Conservation (phyloP, 2,888 invertebrate species). For the Pristionchus mayeri region DNA sequence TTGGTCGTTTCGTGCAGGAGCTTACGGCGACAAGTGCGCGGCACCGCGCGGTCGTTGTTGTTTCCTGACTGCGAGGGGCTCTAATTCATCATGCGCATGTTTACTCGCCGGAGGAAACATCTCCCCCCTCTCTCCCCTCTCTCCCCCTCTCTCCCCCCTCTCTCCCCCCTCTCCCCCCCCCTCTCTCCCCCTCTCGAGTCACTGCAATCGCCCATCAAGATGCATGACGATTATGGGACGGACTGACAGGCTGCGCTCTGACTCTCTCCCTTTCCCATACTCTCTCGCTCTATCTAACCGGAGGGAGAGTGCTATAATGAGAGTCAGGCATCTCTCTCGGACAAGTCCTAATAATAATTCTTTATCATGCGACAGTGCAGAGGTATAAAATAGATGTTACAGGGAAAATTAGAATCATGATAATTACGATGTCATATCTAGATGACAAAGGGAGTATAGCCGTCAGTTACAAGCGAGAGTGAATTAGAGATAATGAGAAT, state of each 20-base stretch:
- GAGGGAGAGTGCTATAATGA: background rate
- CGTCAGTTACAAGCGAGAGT: too few relatives aligned
- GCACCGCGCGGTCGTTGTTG: background rate
- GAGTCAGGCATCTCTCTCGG: background rate
- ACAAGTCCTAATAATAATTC: too few relatives aligned
- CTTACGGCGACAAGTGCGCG: constrained; percentile 15
- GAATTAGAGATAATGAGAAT: too few relatives aligned
- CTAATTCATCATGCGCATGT: constrained; percentile 37
- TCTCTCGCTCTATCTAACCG: background rate
- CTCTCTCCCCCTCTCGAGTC: background rate
- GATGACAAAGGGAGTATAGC: too few relatives aligned
- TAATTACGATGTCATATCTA: too few relatives aligned
- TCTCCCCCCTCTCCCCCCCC: too few relatives aligned
- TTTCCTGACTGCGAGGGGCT: background rate
- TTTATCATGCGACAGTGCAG: too few relatives aligned
- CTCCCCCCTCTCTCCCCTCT: background rate
- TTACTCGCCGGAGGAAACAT: constrained; percentile 27
- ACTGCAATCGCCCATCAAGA: constrained; percentile 9
- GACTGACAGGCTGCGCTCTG: background rate
- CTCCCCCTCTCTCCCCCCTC: background rate
- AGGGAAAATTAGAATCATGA: too few relatives aligned
- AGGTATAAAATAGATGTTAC: too few relatives aligned
- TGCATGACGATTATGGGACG: constrained; percentile 27
- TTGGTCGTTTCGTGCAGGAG: background rate
- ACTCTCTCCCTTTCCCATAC: background rate